These are phyloP conservation scores for Limenitis camilla DNA, from an alignment of 2,888 invertebrate genomes.

Conservation along the genomic window DNA sequence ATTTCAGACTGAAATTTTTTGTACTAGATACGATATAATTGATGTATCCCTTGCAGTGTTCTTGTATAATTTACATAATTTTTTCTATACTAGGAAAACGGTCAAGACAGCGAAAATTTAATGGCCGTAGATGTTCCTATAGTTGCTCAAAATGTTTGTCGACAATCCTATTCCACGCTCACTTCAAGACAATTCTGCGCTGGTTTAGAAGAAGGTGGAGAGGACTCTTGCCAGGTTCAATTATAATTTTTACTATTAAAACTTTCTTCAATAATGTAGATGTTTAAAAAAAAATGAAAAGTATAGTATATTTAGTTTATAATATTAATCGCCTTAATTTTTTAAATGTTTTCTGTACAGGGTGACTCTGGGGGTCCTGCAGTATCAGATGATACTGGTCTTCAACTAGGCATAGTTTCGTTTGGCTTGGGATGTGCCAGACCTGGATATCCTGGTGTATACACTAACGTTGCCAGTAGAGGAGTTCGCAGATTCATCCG, in stretches of 20 bases:
- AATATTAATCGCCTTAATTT: background rate
- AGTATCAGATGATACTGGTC: constrained; percentile 23
- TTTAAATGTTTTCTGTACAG: constrained; percentile 11
- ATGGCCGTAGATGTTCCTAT: constrained; percentile 41
- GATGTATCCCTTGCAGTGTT: too few species aligned
- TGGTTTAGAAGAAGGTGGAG: constrained; percentile 50
- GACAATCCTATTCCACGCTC: constrained; percentile 32
- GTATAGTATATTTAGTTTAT: background rate
- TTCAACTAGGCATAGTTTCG: constrained; percentile 37
- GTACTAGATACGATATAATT: too few species aligned
- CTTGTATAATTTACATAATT: background rate
- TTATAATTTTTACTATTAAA: too few species aligned
- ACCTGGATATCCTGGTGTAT: constrained; percentile 36
- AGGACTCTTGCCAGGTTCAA: constrained; percentile 59
- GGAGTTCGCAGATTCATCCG: constrained; percentile 30
- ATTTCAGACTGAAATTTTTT: too few species aligned
- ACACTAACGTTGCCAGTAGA: constrained; percentile 31
- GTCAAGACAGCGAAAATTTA: constrained; percentile 34
- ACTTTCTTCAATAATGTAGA: too few species aligned
- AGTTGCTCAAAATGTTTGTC: constrained; percentile 35
- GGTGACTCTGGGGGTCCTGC: constrained; percentile 39
- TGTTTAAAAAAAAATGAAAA: too few species aligned
- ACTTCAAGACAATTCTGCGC: constrained; percentile 58
- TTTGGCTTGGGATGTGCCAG: constrained; percentile 40
- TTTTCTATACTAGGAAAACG: constrained; percentile 38